A percentile compares a stretch with the other conserved stretches of the same genome.
Conservation (phyloP, 2,797 vertebrate species). For the Dendrocincla tyrannina region DNA sequence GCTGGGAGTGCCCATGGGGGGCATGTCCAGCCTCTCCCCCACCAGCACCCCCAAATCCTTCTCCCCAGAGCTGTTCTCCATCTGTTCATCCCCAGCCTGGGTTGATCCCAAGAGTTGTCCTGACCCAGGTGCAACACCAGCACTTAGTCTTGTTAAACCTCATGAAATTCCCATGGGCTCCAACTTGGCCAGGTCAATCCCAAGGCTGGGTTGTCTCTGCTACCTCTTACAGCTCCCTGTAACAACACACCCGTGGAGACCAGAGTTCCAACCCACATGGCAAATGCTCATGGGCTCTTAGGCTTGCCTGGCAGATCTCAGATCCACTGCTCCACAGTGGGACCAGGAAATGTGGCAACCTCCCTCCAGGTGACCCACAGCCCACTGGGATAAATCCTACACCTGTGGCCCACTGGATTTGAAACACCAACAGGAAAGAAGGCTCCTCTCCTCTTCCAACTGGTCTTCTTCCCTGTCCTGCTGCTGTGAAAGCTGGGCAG, state of each 20-base stretch:
- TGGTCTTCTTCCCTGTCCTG: not conserved
- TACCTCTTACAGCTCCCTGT: not conserved
- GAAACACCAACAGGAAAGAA: not conserved
- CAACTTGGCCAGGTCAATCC: not conserved
- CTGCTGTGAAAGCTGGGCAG: not conserved
- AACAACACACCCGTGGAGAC: fast-evolving
- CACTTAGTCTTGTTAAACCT: not conserved
- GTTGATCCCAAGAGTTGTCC: not conserved
- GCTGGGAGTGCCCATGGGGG: not conserved
- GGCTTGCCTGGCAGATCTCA: not conserved
- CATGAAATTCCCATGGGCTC: not conserved
- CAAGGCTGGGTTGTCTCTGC: not conserved
- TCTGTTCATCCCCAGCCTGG: not conserved
- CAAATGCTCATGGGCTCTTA: not conserved
- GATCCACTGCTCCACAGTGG: not conserved
- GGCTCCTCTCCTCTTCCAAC: not conserved
- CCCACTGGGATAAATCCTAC: not conserved
- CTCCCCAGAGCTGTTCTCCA: not conserved
- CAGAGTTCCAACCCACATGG: not conserved
- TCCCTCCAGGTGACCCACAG: not conserved
- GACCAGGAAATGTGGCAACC: not conserved
- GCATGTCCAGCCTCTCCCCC: not conserved
- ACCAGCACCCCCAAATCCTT: not conserved
- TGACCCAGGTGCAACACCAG: not conserved
- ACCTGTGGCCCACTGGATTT: no score